A percentile compares a stretch with the other conserved stretches of the same genome.
Conservation (phyloP, 2,113 vertebrate genomes). For the Gobius niger region DNA sequence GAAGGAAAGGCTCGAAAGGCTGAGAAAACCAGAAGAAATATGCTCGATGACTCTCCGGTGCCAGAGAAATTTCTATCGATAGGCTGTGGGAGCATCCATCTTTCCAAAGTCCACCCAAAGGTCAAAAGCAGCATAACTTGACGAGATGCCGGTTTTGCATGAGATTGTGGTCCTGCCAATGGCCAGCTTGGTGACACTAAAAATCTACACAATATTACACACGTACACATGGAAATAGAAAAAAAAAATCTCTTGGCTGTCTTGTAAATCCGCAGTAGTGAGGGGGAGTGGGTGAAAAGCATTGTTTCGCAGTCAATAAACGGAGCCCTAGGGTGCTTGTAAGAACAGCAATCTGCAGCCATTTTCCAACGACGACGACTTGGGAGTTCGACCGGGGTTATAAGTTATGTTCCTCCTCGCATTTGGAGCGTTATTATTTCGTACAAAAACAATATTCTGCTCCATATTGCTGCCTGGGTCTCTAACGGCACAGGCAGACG, state of each 20-base stretch:
- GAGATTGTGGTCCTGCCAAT: constrained; percentile 32
- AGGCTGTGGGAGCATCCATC: constrained; percentile 66
- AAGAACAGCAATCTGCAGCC: constrained; percentile 66
- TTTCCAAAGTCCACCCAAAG: constrained; percentile 72
- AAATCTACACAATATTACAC: constrained; percentile 9
- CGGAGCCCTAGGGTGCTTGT: constrained; percentile 61
- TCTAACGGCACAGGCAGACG: constrained; percentile 37
- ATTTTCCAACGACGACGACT: constrained; percentile 54
- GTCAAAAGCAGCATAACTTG: constrained; percentile 67
- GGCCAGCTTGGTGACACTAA: constrained; percentile 52
- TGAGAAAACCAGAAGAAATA: constrained; percentile 59
- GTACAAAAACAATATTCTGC: constrained; percentile 40
- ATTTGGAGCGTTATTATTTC: constrained; percentile 45
- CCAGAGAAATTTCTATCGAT: constrained; percentile 61
- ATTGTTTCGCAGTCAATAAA: constrained; percentile 70
- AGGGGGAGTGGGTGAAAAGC: constrained; percentile 58
- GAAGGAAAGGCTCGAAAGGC: constrained; percentile 25
- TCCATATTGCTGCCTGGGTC: constrained; percentile 33
- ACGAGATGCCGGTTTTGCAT: constrained; percentile 53
- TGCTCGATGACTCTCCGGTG: constrained; percentile 43
- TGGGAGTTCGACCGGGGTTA: constrained; percentile 34
- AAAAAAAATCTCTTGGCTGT: constrained; percentile 38
- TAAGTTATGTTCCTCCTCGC: constrained; percentile 38
- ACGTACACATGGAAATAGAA: constrained; percentile 25
- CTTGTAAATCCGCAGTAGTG: constrained; percentile 61